phyloP scores from a whole-genome alignment of 2,797 vertebrate genomes.

The Chelonia mydas region DNA sequence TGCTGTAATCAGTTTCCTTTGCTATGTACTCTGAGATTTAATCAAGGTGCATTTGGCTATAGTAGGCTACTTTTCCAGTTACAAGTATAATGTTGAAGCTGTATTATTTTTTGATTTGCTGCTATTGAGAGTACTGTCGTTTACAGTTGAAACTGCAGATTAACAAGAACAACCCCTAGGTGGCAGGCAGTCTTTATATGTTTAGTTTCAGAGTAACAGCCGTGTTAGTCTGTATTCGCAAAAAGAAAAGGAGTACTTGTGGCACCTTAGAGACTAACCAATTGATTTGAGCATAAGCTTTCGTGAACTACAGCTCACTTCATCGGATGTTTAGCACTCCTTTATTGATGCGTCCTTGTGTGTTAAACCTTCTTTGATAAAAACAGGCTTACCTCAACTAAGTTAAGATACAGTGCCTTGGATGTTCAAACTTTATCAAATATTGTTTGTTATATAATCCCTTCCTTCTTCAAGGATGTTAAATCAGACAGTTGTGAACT shows the following conservation, averaged over 20 bases:
- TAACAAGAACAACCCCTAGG: constrained; percentile 34
- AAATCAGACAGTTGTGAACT: not conserved
- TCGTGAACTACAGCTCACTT: too few species aligned
- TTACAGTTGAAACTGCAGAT: rapidly evolving
- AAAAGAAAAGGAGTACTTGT: too few species aligned
- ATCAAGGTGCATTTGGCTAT: not conserved
- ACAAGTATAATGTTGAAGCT: not conserved
- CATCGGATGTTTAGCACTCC: too few species aligned
- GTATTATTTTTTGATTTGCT: not conserved
- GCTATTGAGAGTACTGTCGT: not conserved
- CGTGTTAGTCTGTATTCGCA: too few species aligned
- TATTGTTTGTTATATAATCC: not conserved
- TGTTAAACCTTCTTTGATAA: too few species aligned
- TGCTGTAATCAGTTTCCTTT: not conserved
- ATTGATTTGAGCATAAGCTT: too few species aligned
- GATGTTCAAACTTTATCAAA: not conserved
- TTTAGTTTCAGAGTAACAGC: not conserved
- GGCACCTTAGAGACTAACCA: too few species aligned
- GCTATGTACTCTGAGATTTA: not conserved
- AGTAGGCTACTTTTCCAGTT: not conserved
- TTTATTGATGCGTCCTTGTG: too few species aligned
- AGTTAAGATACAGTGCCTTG: not conserved
- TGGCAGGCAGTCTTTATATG: constrained; percentile 23
- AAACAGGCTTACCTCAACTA: too few species aligned
- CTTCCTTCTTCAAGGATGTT: not conserved